These are phyloP conservation scores for Capitulum mitella DNA, from an alignment of 2,888 invertebrate genomes.

Conservation along the genomic window DNA sequence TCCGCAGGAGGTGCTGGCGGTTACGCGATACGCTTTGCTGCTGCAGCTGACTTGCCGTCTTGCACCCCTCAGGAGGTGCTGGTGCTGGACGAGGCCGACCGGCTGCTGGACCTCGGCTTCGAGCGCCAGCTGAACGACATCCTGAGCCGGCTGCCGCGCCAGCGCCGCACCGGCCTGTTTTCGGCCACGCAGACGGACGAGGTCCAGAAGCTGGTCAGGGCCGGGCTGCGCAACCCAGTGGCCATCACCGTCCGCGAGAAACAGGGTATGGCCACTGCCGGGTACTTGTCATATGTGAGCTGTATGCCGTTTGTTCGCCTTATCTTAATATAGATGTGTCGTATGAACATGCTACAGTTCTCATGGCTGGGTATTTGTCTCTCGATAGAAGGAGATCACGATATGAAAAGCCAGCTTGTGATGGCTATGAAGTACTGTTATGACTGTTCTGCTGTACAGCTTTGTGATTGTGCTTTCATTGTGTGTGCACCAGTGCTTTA, in stretches of 20 bases:
- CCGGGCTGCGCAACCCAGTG: constrained; percentile 89
- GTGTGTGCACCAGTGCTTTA: no score
- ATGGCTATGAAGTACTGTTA: no score
- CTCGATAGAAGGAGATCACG: no score
- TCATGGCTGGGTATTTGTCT: no score
- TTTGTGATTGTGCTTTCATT: no score
- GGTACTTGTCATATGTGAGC: no score
- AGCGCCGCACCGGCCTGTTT: constrained; percentile 92
- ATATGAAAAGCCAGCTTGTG: no score
- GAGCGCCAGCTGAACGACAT: constrained; percentile 76
- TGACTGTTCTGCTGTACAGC: no score
- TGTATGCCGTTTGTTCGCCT: no score
- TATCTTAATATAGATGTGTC: no score
- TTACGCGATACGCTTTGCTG: neutral
- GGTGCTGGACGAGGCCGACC: constrained; percentile 93
- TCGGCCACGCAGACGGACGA: constrained; percentile 98
- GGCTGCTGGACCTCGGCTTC: constrained; percentile 87
- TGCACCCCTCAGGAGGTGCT: constrained; percentile 58
- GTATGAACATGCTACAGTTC: no score
- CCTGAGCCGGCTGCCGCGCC: constrained; percentile 80
- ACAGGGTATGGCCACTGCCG: no score
- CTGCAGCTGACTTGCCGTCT: neutral
- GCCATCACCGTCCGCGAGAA: constrained; percentile 84
- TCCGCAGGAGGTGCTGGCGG: neutral
- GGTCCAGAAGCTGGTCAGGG: constrained; percentile 79